Evolutionary conservation across 2,797 vertebrate species (phyloP).

Genomic region (Enteromius mattozi): DNA sequence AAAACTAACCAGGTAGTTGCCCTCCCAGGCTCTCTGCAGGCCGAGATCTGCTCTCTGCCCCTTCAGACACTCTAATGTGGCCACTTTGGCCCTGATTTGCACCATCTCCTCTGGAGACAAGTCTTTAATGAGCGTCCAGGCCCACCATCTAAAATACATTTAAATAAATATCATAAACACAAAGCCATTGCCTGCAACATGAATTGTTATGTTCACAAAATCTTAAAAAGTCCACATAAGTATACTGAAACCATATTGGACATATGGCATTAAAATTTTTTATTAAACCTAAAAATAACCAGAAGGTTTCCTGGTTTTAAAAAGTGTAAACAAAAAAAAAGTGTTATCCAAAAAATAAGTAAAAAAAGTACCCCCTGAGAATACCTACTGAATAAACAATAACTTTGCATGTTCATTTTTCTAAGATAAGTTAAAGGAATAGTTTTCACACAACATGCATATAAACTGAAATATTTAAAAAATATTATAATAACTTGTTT

Average conservation of each 20-base stretch:
- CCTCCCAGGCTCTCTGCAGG: slow-evolving; percentile 91
- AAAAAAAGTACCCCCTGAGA: too few relatives aligned
- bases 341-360: not conserved
- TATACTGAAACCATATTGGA: not conserved
- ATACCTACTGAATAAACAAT: too few relatives aligned
- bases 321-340: not conserved
- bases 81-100: slow-evolving; percentile 92
- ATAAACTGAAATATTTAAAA: not conserved
- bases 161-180: slow-evolving; percentile 28
- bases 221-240: not conserved
- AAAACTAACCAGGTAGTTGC: slow-evolving; percentile 87
- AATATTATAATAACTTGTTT: not conserved
- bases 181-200: not conserved
- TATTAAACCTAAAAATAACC: not conserved
- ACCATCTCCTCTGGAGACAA: slow-evolving; percentile 86
- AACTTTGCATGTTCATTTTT: too few relatives aligned
- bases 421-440: not conserved
- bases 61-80: slow-evolving; percentile 90
- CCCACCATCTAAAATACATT: slow-evolving; percentile 88
- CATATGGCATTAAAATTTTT: not conserved
- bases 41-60: slow-evolving; percentile 91
- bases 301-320: not conserved
- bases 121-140: slow-evolving; percentile 87
- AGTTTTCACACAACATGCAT: not conserved
- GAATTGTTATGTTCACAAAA: not conserved